Evolutionary conservation across 2,113 vertebrate genomes (phyloP).

Genomic region (Excalfactoria chinensis): DNA sequence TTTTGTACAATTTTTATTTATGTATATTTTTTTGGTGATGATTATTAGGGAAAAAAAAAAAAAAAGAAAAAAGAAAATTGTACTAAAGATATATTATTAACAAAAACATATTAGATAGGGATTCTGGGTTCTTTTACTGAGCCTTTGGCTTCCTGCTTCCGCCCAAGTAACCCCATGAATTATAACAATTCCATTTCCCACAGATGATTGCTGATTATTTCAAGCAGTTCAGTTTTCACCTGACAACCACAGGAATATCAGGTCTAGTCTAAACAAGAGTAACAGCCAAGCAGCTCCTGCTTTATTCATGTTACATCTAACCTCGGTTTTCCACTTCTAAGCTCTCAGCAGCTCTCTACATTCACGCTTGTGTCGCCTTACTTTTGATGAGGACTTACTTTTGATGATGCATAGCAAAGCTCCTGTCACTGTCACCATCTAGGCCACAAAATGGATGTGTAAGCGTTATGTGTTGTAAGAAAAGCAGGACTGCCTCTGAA

Average conservation of each 20-base stretch:
- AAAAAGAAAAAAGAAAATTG: neutral
- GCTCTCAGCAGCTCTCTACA: accelerated
- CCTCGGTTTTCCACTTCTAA: no score
- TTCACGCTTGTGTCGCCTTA: no score
- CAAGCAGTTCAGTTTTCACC: neutral
- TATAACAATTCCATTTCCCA: neutral
- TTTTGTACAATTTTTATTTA: no score
- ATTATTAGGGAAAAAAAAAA: neutral
- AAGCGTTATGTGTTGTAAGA: neutral
- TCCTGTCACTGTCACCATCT: neutral
- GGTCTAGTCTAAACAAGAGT: accelerated
- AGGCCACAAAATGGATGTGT: neutral
- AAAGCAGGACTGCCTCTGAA: neutral
- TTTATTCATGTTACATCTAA: neutral
- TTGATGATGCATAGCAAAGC: neutral
- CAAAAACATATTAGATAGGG: neutral
- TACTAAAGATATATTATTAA: neutral
- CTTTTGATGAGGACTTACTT: no score
- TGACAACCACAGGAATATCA: neutral
- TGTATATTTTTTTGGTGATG: no score
- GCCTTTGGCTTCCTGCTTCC: neutral
- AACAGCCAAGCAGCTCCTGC: neutral
- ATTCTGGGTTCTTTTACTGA: neutral
- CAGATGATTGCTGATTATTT: neutral
- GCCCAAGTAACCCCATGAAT: neutral